A percentile compares a stretch with the other conserved stretches of the same genome.
These are phyloP conservation scores for Cyprinella venusta DNA, from an alignment of 2,797 vertebrate genomes.

Conservation along the genomic window DNA sequence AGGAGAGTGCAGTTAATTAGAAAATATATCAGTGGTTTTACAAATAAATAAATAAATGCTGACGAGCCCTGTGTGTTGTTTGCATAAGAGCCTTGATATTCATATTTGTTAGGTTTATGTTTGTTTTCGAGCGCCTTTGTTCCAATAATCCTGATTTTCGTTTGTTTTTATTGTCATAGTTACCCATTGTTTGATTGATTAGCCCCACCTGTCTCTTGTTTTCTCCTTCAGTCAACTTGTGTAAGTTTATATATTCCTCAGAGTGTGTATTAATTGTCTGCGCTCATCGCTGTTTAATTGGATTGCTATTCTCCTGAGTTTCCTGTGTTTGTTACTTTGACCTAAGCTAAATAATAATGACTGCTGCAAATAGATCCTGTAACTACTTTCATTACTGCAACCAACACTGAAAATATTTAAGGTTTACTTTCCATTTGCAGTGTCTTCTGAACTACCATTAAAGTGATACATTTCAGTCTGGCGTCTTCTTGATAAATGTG, in stretches of 20 bases:
- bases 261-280: background rate
- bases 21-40: slow-evolving; percentile 25
- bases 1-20: slow-evolving; percentile 44
- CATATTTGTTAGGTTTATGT: background rate
- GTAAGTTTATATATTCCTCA: background rate
- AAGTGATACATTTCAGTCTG: too few relatives aligned
- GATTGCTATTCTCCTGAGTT: too few relatives aligned
- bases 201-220: background rate
- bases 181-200: background rate
- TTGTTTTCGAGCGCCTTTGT: background rate
- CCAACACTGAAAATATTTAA: too few relatives aligned
- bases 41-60: background rate
- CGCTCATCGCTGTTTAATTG: too few relatives aligned
- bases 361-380: too few relatives aligned
- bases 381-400: too few relatives aligned
- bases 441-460: too few relatives aligned
- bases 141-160: background rate
- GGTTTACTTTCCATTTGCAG: too few relatives aligned
- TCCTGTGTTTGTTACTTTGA: too few relatives aligned
- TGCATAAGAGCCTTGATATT: background rate
- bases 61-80: background rate
- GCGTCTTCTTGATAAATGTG: too few relatives aligned
- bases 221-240: background rate
- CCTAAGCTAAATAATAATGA: too few relatives aligned
- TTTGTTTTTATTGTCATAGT: slow-evolving; percentile 1